Evolutionary conservation across 2,797 vertebrate genomes (phyloP).

Genomic region (Huso huso): DNA sequence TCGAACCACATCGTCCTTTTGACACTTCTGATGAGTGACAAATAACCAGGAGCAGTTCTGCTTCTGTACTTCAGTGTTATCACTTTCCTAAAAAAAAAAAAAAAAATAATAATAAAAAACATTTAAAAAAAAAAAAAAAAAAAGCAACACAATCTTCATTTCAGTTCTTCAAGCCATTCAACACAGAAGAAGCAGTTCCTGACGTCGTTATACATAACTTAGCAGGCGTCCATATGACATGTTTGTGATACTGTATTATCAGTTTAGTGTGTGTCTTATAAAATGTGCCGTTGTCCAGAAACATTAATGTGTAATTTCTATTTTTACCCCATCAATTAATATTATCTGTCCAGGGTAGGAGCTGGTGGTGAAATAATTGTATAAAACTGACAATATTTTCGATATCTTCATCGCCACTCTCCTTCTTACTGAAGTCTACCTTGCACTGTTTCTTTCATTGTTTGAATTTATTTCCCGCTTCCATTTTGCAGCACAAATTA

Average conservation of each 20-base stretch:
- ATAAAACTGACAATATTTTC: slow-evolving; percentile 47
- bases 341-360: slow-evolving; percentile 77
- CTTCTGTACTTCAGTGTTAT: slow-evolving; percentile 56
- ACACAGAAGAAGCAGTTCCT: too few relatives aligned
- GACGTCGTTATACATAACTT: too few relatives aligned
- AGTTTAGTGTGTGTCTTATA: too few relatives aligned
- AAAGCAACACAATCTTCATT: not conserved
- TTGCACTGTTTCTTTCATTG: slow-evolving; percentile 64
- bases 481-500: slow-evolving; percentile 21
- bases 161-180: too few relatives aligned
- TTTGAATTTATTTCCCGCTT: slow-evolving; percentile 44
- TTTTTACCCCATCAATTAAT: slow-evolving; percentile 59
- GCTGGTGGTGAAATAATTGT: slow-evolving; percentile 76
- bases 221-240: too few relatives aligned
- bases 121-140: not conserved
- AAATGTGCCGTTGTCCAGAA: not conserved
- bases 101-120: not conserved
- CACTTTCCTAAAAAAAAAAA: slow-evolving; percentile 28
- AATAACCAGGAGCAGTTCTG: slow-evolving; percentile 75
- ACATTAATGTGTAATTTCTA: not conserved
- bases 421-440: slow-evolving; percentile 71
- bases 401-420: slow-evolving; percentile 63
- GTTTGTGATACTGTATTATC: too few relatives aligned
- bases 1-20: slow-evolving; percentile 68
- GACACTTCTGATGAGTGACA: slow-evolving; percentile 69